phyloP scores from a whole-genome alignment of 2,113 vertebrate species.

The Pithys albifrons region DNA sequence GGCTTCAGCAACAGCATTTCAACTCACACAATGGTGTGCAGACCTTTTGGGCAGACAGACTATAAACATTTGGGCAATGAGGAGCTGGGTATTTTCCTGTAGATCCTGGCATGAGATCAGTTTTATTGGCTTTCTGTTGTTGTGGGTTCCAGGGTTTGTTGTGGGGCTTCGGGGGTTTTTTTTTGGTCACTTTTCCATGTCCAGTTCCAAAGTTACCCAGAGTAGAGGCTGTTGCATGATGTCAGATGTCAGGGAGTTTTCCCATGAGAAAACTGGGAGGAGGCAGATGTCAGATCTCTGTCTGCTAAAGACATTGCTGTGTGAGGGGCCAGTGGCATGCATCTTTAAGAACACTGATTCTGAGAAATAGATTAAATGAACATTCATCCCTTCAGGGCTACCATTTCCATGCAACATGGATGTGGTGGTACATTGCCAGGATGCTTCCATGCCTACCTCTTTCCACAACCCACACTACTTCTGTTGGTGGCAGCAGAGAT shows the following conservation, averaged over 20 bases:
- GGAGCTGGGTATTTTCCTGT: background rate
- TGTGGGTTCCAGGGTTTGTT: background rate
- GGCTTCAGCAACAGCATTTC: accelerated
- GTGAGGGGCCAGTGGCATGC: constrained; percentile 2
- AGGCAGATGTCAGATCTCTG: constrained; percentile 31
- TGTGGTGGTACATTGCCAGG: background rate
- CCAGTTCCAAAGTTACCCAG: background rate
- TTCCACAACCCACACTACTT: background rate
- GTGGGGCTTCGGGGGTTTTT: background rate
- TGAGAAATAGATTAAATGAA: constrained; percentile 48
- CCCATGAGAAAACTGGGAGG: constrained; percentile 21
- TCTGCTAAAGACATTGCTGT: constrained; percentile 38
- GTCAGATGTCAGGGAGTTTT: background rate
- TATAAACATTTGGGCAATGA: background rate
- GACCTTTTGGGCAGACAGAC: background rate
- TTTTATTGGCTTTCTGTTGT: background rate
- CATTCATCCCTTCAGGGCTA: background rate
- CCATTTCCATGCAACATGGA: background rate
- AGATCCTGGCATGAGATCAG: background rate
- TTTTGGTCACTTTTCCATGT: background rate
- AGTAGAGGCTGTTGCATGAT: background rate
- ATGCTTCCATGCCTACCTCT: constrained; percentile 14
- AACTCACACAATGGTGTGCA: accelerated
- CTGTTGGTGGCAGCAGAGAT: background rate
- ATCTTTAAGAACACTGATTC: constrained; percentile 29